A percentile compares a stretch with the other conserved stretches of the same genome.
phyloP scores from a whole-genome alignment of 2,797 vertebrate species.

The Brachymystax lenok region DNA sequence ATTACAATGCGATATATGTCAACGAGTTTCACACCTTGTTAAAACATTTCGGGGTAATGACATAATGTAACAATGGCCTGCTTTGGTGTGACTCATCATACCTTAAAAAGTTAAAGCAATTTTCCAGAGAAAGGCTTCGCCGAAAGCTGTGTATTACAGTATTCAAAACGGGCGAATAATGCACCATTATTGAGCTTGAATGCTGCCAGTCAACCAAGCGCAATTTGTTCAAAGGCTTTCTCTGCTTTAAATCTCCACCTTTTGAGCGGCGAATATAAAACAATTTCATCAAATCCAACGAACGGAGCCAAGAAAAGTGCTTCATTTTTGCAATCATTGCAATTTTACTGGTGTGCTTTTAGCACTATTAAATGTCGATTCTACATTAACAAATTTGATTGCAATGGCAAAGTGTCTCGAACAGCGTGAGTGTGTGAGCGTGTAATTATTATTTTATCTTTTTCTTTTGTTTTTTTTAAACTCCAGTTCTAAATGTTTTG shows the following conservation, averaged over 20 bases:
- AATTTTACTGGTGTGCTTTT: slow-evolving; percentile 97
- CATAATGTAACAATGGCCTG: slow-evolving; percentile 92
- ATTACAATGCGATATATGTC: slow-evolving; percentile 85
- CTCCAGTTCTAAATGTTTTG: slow-evolving; percentile 1
- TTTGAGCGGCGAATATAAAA: slow-evolving; percentile 96
- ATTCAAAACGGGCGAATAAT: slow-evolving; percentile 99
- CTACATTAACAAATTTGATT: slow-evolving; percentile 94
- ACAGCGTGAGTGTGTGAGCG: slow-evolving; percentile 48
- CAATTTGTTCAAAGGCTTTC: slow-evolving; percentile 94
- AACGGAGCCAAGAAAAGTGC: slow-evolving; percentile 91
- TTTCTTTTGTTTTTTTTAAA: slow-evolving; percentile 9
- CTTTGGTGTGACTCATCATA: slow-evolving; percentile 90
- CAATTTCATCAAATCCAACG: slow-evolving; percentile 94
- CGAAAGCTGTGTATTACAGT: slow-evolving; percentile 94
- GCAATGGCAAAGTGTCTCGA: slow-evolving; percentile 76
- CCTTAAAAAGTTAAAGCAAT: slow-evolving; percentile 99
- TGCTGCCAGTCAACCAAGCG: slow-evolving; percentile 96
- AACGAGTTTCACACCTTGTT: slow-evolving; percentile 87
- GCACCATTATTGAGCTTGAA: slow-evolving; percentile 97
- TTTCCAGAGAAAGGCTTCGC: slow-evolving; percentile 94
- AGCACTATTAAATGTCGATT: slow-evolving; percentile 95
- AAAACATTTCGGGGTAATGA: slow-evolving; percentile 93
- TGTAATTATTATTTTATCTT: slow-evolving; percentile 23
- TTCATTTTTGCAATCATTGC: slow-evolving; percentile 97
- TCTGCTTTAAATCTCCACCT: slow-evolving; percentile 90